Base-by-base conservation (phyloP, 1,140 invertebrate genomes). In the Listronotus bonariensis region DNA sequence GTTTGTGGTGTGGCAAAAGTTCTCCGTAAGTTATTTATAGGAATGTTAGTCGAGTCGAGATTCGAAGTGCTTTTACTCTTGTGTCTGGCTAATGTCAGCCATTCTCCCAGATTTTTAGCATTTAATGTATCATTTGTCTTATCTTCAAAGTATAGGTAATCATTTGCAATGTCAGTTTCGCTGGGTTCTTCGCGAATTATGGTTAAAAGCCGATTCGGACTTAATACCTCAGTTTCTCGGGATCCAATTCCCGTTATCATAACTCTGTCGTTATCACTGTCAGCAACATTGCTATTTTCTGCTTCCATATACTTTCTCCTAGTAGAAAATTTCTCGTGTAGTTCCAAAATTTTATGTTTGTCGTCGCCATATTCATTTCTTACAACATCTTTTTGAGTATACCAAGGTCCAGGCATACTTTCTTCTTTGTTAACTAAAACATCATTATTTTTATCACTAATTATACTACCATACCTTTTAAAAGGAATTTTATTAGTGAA, bases 291-390 rank as follows among this genome's bases (percentile, higher is more conserved):
- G 18, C 31, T 41, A 3, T 12, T 14, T 9, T 36, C 41, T 20
- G 41, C 61, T 14, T 85, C 84, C 68, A 85, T 81, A 70, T 86
- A 87, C 8, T 82, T 82, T 53, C 83, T 81, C 20, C 87, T 79
- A 62, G 89, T 84, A 1, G 87, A 68, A 71, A 86, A 89, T 71
- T 90, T 90, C 40, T 80, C 81, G 70, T 90, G 88, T 38, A 87
- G 82, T 67, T 90, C 87, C 11, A 89, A 76, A 40, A 90, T 76
- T 59, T 85, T 83, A 68, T 85, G 85, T 0, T 81, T 82, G 69
- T 82, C 80, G 59, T 82, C 79, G 11, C 80, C 15, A 78, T 81
- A 68, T 76, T 79, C 63, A 80, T 81, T 64, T 74, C 67, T 10
- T 83, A 79, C 26, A 82, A 38, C 72, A 48, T 82, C 79, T 70